Evolutionary conservation across 2,888 invertebrate genomes (phyloP).

Genomic region (Lasioglossum calceatum): DNA sequence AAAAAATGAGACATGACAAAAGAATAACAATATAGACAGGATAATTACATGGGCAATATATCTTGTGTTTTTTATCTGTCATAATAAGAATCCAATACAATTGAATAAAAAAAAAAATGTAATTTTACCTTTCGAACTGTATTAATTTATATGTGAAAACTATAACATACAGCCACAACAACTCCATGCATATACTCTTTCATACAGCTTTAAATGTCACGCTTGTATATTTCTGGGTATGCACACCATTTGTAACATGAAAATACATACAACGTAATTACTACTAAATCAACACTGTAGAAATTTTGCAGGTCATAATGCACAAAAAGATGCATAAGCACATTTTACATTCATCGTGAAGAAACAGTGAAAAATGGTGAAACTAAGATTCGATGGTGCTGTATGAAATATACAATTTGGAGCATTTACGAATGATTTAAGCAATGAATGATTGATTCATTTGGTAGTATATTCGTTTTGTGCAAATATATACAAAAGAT

Average conservation of each 20-base stretch:
- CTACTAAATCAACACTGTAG: conserved; percentile 64
- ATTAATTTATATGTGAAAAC: conserved; percentile 44
- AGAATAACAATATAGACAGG: conserved; percentile 36
- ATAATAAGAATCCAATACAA: conserved; percentile 8
- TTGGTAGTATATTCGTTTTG: conserved; percentile 43
- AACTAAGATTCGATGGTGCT: conserved; percentile 66
- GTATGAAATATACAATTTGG: conserved; percentile 63
- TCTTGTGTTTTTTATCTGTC: conserved; percentile 11
- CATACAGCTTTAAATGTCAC: conserved; percentile 58
- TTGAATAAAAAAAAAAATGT: conserved; percentile 26
- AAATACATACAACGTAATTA: conserved; percentile 70
- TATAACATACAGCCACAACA: conserved; percentile 61
- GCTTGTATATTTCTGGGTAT: conserved; percentile 51
- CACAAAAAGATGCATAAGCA: conserved; percentile 72
- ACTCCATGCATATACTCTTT: conserved; percentile 64
- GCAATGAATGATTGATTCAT: conserved; percentile 50
- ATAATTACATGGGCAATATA: conserved; percentile 26
- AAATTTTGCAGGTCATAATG: conserved; percentile 71
- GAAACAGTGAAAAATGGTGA: conserved; percentile 56
- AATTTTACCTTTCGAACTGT: conserved; percentile 39
- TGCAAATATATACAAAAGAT: conserved; percentile 43
- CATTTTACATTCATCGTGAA: conserved; percentile 62
- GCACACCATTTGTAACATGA: conserved; percentile 69
- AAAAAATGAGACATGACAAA: conserved; percentile 32
- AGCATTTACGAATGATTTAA: conserved; percentile 61